Evolutionary conservation across 2,888 invertebrate species (phyloP).

Genomic region (Chymomyza fuscimana): DNA sequence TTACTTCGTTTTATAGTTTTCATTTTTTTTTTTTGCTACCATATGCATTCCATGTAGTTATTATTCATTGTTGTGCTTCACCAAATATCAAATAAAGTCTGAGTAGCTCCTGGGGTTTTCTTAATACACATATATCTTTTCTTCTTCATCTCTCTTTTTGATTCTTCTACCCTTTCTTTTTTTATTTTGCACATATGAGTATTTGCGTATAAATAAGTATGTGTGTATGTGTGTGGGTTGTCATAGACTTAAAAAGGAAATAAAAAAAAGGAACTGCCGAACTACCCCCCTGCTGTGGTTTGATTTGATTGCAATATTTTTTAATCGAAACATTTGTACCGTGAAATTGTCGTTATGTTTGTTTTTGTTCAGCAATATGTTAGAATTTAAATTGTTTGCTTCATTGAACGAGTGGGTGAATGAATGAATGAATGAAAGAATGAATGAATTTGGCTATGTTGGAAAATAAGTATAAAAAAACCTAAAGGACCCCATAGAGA

Average conservation of each 20-base stretch:
- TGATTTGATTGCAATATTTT: constrained; percentile 30
- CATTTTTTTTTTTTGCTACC: constrained; percentile 37
- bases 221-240: constrained; percentile 26
- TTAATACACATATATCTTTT: constrained; percentile 16
- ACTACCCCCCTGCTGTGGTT: constrained; percentile 6
- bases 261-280: constrained; percentile 8
- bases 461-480: no score
- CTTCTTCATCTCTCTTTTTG: constrained; percentile 28
- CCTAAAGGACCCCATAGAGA: no score
- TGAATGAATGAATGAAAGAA: not conserved
- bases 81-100: constrained; percentile 67
- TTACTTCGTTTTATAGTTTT: not conserved
- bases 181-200: constrained; percentile 55
- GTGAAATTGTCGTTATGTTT: constrained; percentile 67
- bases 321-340: constrained; percentile 73
- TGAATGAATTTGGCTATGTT: not conserved
- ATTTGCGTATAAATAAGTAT: constrained; percentile 3
- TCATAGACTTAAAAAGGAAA: constrained; percentile 6
- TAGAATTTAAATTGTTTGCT: constrained; percentile 55
- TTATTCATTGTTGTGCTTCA: constrained; percentile 68
- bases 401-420: not conserved
- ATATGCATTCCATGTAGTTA: constrained; percentile 67
- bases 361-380: constrained; percentile 56
- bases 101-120: constrained; percentile 42
- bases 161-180: constrained; percentile 21